Evolutionary conservation across 2,888 invertebrate genomes (phyloP).

Genomic region (Aphidius colemani): DNA sequence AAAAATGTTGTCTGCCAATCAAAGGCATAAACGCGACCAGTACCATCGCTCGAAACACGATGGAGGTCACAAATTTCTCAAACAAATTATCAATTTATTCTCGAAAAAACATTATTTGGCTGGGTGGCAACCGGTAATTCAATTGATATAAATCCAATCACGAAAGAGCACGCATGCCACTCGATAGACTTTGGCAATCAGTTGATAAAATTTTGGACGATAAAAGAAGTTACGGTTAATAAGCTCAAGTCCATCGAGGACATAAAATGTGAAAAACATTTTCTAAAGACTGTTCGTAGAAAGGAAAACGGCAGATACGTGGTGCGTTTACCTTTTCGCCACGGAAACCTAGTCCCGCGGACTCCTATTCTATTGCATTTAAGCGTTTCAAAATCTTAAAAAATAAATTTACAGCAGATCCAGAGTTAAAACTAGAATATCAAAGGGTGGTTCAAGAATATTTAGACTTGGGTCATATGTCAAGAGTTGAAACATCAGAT

Average conservation of each 20-base stretch:
- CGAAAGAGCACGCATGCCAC: not conserved
- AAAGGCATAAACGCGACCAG: not conserved
- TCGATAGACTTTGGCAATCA: not conserved
- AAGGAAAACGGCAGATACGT: conserved; percentile 17
- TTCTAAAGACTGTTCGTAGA: not conserved
- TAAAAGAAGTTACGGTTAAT: conserved; percentile 24
- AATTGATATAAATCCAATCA: not conserved
- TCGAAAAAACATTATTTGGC: conserved; percentile 2
- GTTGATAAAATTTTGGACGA: conserved; percentile 22
- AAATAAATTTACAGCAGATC: conserved; percentile 4
- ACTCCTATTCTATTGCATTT: conserved; percentile 16
- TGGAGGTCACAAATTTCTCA: not conserved
- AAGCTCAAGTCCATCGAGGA: conserved; percentile 17
- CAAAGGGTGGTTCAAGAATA: conserved; percentile 34
- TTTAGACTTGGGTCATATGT: conserved; percentile 33
- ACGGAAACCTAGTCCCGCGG: not conserved
- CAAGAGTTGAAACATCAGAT: not conserved
- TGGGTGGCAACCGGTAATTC: not conserved
- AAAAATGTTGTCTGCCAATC: not conserved
- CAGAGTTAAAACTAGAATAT: conserved; percentile 27
- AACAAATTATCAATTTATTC: not conserved
- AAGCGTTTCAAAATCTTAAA: conserved; percentile 18
- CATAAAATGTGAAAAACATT: conserved; percentile 24
- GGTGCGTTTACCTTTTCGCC: conserved; percentile 28
- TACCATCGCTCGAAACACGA: not conserved